Conservation (phyloP, 2,888 invertebrate species). For the Myopa tessellatipennis region DNA sequence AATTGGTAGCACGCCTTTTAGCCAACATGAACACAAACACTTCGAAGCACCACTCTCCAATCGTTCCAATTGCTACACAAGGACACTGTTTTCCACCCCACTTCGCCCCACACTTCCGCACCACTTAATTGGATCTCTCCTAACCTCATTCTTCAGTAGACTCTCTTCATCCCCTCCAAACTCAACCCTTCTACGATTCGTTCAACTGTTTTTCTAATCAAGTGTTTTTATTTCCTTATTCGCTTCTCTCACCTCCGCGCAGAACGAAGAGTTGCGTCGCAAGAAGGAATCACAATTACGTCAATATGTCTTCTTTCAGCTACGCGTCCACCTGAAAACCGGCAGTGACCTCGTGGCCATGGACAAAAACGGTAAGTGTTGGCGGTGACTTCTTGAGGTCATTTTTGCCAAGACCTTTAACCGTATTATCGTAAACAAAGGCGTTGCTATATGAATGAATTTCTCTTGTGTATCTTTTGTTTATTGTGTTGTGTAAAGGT, state of each 20-base stretch:
- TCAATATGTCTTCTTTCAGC: slow-evolving; percentile 91
- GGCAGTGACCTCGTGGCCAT: slow-evolving; percentile 91
- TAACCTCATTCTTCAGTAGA: too few relatives aligned
- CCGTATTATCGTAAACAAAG: too few relatives aligned
- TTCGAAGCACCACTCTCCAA: not conserved
- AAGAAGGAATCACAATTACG: slow-evolving; percentile 80
- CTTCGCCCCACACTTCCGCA: too few relatives aligned
- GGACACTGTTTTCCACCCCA: too few relatives aligned
- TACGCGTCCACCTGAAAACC: slow-evolving; percentile 87
- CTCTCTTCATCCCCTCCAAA: not conserved
- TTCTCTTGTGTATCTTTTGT: too few relatives aligned
- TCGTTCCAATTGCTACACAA: not conserved
- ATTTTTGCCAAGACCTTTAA: too few relatives aligned
- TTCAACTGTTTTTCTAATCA: not conserved
- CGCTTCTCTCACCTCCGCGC: slow-evolving; percentile 10
- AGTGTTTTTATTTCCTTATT: not conserved
- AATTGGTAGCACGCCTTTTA: too few relatives aligned
- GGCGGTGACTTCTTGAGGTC: not conserved
- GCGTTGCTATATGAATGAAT: too few relatives aligned
- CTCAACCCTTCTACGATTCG: not conserved
- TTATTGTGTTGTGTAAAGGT: not conserved
- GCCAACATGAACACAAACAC: not conserved
- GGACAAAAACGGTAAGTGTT: slow-evolving; percentile 88
- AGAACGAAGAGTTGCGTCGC: slow-evolving; percentile 78
- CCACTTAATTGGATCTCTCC: too few relatives aligned